phyloP scores from a whole-genome alignment of 2,113 vertebrate genomes.

The Sapayoa aenigma region DNA sequence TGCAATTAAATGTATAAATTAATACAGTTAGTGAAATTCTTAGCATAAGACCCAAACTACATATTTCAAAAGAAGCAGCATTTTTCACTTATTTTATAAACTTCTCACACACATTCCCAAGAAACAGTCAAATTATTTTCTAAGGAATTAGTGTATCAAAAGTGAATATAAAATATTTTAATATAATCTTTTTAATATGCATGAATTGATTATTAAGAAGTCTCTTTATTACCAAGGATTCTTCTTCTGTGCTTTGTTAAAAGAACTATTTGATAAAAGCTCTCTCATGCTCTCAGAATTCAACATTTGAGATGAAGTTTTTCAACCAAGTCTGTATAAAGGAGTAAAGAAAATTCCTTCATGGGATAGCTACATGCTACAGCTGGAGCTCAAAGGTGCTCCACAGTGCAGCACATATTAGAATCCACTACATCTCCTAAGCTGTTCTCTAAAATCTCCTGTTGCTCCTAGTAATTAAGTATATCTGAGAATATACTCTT shows the following conservation, averaged over 20 bases:
- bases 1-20: not conserved
- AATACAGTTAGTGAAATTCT: not conserved
- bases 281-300: not conserved
- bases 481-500: not conserved
- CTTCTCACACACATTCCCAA: not conserved
- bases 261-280: not conserved
- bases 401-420: rapidly evolving
- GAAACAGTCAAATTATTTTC: not conserved
- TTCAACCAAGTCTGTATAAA: not conserved
- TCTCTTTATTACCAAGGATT: not conserved
- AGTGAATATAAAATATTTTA: not conserved
- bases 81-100: not conserved
- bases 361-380: rapidly evolving
- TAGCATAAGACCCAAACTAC: not conserved
- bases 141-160: not conserved
- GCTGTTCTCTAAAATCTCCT: not conserved
- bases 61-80: not conserved
- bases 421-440: not conserved
- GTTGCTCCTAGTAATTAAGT: not conserved
- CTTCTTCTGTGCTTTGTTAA: not conserved
- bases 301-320: not conserved
- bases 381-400: not conserved
- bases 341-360: not conserved
- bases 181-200: not conserved
- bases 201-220: not conserved